Evolutionary conservation across 2,113 vertebrate genomes (phyloP).

Genomic region (Gadus macrocephalus): DNA sequence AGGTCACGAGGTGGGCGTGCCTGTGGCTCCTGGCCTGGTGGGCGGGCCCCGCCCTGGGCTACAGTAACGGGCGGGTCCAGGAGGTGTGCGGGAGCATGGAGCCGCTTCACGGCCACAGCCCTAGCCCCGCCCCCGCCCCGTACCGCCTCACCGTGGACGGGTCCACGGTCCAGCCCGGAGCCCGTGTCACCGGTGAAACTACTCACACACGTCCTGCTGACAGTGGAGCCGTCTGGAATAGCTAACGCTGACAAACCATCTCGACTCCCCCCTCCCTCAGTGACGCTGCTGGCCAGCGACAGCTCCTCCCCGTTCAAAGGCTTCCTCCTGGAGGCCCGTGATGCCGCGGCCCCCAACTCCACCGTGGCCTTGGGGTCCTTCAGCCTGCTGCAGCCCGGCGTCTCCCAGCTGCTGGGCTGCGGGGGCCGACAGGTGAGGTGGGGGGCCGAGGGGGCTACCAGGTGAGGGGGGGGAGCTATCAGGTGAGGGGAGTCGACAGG

Average conservation of each 20-base stretch:
- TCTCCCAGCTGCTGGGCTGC: constrained; percentile 79
- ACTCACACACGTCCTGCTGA: background rate
- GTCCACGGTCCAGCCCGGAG: constrained; percentile 69
- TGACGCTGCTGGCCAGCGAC: constrained; percentile 66
- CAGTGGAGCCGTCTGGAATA: background rate
- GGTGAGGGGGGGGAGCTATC: too few species aligned
- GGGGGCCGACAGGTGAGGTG: constrained; percentile 64
- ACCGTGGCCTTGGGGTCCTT: constrained; percentile 74
- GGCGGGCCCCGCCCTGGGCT: constrained; percentile 55
- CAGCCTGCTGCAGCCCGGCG: constrained; percentile 47
- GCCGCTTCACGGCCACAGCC: constrained; percentile 65
- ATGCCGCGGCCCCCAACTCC: constrained; percentile 54
- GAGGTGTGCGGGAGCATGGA: constrained; percentile 73
- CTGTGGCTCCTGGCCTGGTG: constrained; percentile 20
- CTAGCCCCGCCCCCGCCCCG: constrained; percentile 53
- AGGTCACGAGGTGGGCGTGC: constrained; percentile 19
- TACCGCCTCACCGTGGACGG: constrained; percentile 70
- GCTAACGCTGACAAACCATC: background rate
- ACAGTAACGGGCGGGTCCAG: constrained; percentile 71
- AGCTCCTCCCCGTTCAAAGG: constrained; percentile 68
- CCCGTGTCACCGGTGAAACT: constrained; percentile 78
- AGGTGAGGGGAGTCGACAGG: too few species aligned
- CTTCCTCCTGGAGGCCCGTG: constrained; percentile 80
- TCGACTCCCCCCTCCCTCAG: constrained; percentile 49
- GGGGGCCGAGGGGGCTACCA: too few species aligned